These are phyloP conservation scores for Cyprinodon tularosa DNA, from an alignment of 2,113 vertebrate species.

Conservation along the genomic window DNA sequence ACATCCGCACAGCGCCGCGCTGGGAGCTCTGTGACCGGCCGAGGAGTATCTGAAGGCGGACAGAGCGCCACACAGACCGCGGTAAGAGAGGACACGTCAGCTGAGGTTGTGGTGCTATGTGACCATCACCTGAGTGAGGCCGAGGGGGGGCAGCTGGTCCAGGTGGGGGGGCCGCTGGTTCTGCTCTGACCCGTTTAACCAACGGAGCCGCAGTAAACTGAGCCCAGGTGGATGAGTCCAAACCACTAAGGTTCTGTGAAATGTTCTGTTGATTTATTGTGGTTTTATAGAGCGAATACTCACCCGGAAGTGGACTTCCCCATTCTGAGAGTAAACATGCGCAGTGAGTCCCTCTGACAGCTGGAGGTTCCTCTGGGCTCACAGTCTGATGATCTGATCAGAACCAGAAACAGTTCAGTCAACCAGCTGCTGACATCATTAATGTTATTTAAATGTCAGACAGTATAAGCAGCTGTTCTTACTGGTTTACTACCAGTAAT, in stretches of 20 bases:
- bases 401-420: no score
- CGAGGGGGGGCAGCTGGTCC: background rate
- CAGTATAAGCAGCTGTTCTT: no score
- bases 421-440: no score
- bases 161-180: background rate
- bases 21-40: background rate
- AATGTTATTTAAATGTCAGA: no score
- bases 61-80: background rate
- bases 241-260: background rate
- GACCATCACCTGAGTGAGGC: background rate
- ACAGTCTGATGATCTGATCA: no score
- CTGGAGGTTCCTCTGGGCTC: no score
- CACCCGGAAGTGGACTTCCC: background rate
- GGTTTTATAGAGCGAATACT: background rate
- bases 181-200: background rate
- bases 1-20: no score
- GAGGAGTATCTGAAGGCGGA: constrained; percentile 2
- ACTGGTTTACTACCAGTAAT: no score
- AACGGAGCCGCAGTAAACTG: background rate
- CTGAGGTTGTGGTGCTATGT: background rate
- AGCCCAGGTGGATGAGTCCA: background rate
- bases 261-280: background rate
- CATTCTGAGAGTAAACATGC: background rate
- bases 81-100: constrained; percentile 23
- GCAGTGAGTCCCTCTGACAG: background rate